These are phyloP conservation scores for Aphelinus certus DNA, from an alignment of 1,140 invertebrate species.

Conservation along the genomic window DNA sequence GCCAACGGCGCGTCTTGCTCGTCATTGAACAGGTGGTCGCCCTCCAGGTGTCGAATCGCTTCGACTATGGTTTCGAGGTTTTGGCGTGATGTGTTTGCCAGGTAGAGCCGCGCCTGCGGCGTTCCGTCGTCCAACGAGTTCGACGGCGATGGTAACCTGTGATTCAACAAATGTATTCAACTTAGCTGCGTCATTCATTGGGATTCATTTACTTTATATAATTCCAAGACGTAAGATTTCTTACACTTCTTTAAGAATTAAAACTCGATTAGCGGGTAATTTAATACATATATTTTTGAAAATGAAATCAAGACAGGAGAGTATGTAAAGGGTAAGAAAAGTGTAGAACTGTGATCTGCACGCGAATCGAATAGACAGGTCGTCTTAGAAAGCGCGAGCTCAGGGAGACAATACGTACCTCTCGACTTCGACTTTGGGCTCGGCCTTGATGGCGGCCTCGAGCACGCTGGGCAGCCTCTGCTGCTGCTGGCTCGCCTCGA, in stretches of 20 bases:
- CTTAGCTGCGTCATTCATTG: not conserved
- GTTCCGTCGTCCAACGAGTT: conserved; percentile 67
- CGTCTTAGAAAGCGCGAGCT: too few species aligned
- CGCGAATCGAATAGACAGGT: too few species aligned
- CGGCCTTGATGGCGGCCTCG: conserved; percentile 86
- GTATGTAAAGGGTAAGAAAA: too few species aligned
- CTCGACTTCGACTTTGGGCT: conserved; percentile 86
- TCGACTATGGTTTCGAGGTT: conserved; percentile 98
- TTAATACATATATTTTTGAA: too few species aligned
- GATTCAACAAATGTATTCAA: too few species aligned
- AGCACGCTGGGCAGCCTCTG: conserved; percentile 74
- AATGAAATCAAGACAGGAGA: too few species aligned
- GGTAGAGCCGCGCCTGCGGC: conserved; percentile 71
- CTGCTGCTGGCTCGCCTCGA: conserved; percentile 31
- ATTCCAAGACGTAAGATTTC: too few species aligned
- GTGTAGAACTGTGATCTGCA: too few species aligned
- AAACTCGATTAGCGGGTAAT: too few species aligned
- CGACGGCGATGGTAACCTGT: conserved; percentile 69
- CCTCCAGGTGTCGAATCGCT: conserved; percentile 95
- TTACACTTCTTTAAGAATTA: too few species aligned
- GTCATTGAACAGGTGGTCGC: conserved; percentile 88
- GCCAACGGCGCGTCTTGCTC: conserved; percentile 80
- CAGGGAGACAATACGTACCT: conserved; percentile 55
- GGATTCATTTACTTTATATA: too few species aligned
- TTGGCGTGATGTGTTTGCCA: conserved; percentile 85